Base-by-base conservation (phyloP, 2,888 invertebrate genomes). In the Malacosoma neustria region DNA sequence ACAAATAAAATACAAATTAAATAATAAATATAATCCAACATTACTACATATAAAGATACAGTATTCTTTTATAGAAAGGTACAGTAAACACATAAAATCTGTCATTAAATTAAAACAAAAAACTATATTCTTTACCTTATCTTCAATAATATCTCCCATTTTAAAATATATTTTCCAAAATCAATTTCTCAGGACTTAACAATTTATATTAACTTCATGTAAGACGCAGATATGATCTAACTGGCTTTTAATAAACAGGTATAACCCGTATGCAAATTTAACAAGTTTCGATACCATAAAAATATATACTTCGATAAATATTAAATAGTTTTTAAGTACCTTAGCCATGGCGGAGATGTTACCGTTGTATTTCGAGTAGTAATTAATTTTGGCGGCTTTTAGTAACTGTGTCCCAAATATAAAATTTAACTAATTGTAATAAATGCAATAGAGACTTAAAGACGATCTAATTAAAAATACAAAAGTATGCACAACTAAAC, bases 281-380 rank as follows among this genome's bases (percentile, higher is more conserved):
- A 41, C 41, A 22, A 22, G 22, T 7, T 22, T 7, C 22, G 9
- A 7, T 1, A 4, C 15, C 7, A 15, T 2, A n/a, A n/a, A n/a
- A n/a, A n/a, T n/a, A n/a, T n/a, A n/a, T n/a, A n/a, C n/a, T n/a
- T n/a, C n/a, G n/a, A n/a, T n/a, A n/a, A n/a, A n/a, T n/a, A n/a
- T n/a, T n/a, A n/a, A n/a, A n/a, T n/a, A n/a, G n/a, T n/a, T n/a
- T n/a, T n/a, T 38, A 41, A 76, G 58, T 87, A 90, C 91, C 89
- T 91, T 91, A 59, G 89, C 89, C 87, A 90, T 90, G 72, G 88
- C 87, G 74, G 89, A 88, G 84, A 88, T 88, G 72, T 87, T 87
- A 66, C 87, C 89, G 84, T 89, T 89, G 72, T 89, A 89, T 87
- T 90, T 90, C 55, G 87, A 87, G 75, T 89, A 89, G 86, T 88